These are phyloP conservation scores for Coleophora flavipennella DNA, from an alignment of 2,888 invertebrate species.

Conservation along the genomic window DNA sequence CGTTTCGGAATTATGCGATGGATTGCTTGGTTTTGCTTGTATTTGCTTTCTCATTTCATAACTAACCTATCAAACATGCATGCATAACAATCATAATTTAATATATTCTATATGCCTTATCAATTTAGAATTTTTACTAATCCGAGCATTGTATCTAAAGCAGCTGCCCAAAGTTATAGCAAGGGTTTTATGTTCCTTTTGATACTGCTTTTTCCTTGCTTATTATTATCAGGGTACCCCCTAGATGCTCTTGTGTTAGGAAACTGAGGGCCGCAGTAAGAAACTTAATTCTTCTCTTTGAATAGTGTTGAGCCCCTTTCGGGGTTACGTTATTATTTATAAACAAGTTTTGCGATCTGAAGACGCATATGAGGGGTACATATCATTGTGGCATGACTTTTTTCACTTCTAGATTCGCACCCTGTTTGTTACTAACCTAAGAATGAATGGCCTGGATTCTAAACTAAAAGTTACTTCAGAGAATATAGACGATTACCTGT, in stretches of 20 bases:
- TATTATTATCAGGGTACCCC: slow-evolving; percentile 61
- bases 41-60: slow-evolving; percentile 26
- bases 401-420: slow-evolving; percentile 19
- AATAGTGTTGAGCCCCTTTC: slow-evolving; percentile 47
- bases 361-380: slow-evolving; percentile 38
- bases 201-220: slow-evolving; percentile 49
- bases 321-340: slow-evolving; percentile 55
- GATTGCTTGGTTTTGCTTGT: slow-evolving; percentile 40
- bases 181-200: slow-evolving; percentile 62
- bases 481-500: too few species aligned
- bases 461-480: too few species aligned
- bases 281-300: slow-evolving; percentile 52
- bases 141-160: slow-evolving; percentile 46
- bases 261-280: slow-evolving; percentile 46
- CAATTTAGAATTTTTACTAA: slow-evolving; percentile 46
- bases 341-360: slow-evolving; percentile 51
- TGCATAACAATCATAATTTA: slow-evolving; percentile 35
- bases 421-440: slow-evolving; percentile 25
- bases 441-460: too few species aligned
- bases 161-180: slow-evolving; percentile 58
- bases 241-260: slow-evolving; percentile 42
- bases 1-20: slow-evolving; percentile 36
- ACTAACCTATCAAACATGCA: slow-evolving; percentile 33
- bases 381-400: slow-evolving; percentile 28
- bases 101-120: slow-evolving; percentile 30